Evolutionary conservation across 2,888 invertebrate genomes (phyloP).

Genomic region (Ptilodon capucinus): DNA sequence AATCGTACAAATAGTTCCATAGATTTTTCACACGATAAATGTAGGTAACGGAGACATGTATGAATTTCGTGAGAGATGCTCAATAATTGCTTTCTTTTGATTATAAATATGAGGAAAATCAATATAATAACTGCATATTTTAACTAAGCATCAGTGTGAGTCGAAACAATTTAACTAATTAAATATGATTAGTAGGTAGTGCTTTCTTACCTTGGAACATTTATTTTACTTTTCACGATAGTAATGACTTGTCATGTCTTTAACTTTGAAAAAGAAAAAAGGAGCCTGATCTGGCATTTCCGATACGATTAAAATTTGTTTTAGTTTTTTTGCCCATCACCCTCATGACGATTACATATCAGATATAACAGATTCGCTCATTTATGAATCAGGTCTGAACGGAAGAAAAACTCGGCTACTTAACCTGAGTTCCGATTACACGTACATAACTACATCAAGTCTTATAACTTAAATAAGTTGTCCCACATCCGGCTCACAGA

Average conservation of each 20-base stretch:
- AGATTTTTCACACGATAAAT: conserved; percentile 38
- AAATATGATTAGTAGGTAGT: background rate
- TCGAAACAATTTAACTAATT: background rate
- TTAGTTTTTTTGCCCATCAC: background rate
- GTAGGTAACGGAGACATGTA: conserved; percentile 34
- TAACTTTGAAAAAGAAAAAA: no score
- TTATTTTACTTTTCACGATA: no score
- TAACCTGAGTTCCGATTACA: conserved; percentile 15
- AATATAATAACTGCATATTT: background rate
- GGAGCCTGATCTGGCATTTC: background rate
- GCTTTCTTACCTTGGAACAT: no score
- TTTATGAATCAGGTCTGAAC: conserved; percentile 30
- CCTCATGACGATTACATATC: conserved; percentile 2
- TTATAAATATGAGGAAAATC: conserved; percentile 14
- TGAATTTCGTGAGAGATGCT: conserved; percentile 28
- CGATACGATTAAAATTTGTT: background rate
- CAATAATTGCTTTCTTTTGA: conserved; percentile 17
- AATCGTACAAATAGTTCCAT: conserved; percentile 14
- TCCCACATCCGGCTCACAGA: conserved; percentile 9
- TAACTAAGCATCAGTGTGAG: background rate
- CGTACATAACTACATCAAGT: conserved; percentile 17
- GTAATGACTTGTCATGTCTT: no score
- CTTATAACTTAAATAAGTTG: conserved; percentile 5
- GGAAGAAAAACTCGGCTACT: conserved; percentile 36
- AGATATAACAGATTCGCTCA: conserved; percentile 27